Base-by-base conservation (phyloP, 1,140 invertebrate species). In the Adelges cooleyi region DNA sequence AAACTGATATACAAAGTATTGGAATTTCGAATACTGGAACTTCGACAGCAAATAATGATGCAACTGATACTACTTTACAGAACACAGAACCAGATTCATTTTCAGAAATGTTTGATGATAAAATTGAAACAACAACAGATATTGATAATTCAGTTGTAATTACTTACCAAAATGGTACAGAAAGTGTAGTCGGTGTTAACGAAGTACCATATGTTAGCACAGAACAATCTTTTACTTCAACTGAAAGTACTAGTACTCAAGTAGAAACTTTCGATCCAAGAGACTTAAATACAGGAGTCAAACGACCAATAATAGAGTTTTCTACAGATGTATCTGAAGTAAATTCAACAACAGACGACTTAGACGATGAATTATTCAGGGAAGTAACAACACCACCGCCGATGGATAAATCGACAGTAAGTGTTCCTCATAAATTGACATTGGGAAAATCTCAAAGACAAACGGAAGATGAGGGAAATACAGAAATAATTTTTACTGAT, bases 131-230 rank as follows among this genome's bases (percentile, higher is more conserved):
- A 33, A 38, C 25, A 22, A 42, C 44, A 33, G 36, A 44, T 13
- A 48, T 40, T 36, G 66, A 67, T 38, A 48, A 67, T 33, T 56
- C 66, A 23, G 36, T 49, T 25, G 15, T 56, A 40, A 50, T 38
- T 38, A 56, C 42, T 33, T 15, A 59, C 29, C 15, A 29, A 36
- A 49, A 67, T 56, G 54, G 44, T 48, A 46, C 66, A 23, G 66
- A 49, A 49, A 49, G 33, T 48, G 53, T 44, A 33, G 17, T 59
- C 20, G 44, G 40, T 20, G 23, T 36, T 22, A 44, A 44, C 17
- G 29, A 46, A 5, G 17, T 42, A 20, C 36, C 17, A 44, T 17
- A 40, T 20, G 0, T 15, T 20, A 62, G 5, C 10, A 25, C 44
- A 33, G 56, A 29, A 29, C 18, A 18, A 15, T 29, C 18, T 33